These are phyloP conservation scores for Lophotis ruficrista DNA, from an alignment of 2,113 vertebrate genomes.

Conservation along the genomic window DNA sequence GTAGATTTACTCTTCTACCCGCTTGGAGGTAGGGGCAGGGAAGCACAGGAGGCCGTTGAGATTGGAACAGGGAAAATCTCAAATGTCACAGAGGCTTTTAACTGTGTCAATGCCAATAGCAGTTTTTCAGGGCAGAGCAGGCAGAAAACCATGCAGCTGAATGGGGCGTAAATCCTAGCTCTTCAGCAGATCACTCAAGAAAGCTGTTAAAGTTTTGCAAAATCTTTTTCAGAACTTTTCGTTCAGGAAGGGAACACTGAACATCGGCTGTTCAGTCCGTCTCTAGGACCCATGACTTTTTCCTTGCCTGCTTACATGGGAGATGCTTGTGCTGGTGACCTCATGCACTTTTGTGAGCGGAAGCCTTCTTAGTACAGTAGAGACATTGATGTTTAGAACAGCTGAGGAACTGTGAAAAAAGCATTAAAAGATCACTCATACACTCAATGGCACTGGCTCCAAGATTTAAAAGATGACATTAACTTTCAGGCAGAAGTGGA, in stretches of 20 bases:
- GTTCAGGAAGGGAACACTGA: background rate
- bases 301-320: background rate
- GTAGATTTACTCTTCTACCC: background rate
- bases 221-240: background rate
- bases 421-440: background rate
- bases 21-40: background rate
- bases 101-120: background rate
- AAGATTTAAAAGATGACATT: background rate
- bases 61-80: background rate
- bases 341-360: background rate
- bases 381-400: background rate
- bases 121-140: background rate
- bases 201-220: background rate
- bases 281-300: background rate
- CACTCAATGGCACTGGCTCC: background rate
- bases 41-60: background rate
- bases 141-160: background rate
- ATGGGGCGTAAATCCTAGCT: background rate
- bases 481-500: background rate
- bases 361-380: background rate
- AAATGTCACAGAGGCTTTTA: conserved; percentile 18
- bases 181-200: background rate
- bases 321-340: background rate
- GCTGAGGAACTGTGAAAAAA: background rate
- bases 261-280: background rate